Base-by-base conservation (phyloP, 2,797 vertebrate genomes). In the Mus spretus region DNA sequence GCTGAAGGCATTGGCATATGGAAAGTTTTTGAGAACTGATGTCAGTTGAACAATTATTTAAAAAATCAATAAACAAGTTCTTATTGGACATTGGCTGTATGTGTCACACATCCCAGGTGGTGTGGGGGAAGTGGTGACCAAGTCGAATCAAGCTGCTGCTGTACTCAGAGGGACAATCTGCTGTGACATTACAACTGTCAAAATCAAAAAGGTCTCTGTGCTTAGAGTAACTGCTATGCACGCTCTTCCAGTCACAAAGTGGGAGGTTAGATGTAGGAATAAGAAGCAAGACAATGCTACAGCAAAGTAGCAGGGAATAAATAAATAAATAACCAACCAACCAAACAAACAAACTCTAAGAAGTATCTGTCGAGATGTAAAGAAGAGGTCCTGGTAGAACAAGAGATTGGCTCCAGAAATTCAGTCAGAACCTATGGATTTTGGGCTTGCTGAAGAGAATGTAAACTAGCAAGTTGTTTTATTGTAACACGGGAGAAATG, bases 31-130 rank as follows among this genome's bases (percentile, higher is more conserved):
- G 13, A 59, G 34, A 94, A 75, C 92, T 93, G 53, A 61, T 88
- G 24, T 28, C 74, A 92, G 79, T 44, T 80, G 84, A 96, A 85
- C 87, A 90, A 77, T 92, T 90, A 94, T 90, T 94, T 92, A 50
- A 92, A 96, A 93, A 91, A 95, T 91, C 74, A 94, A 91, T 20
- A 72, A 93, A 40, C 20, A 79, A 82, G 50, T 44, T 90, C 93
- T 82, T 93, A 85, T 85, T 97, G 96, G 82, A 80, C 80, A 75
- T 63, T 85, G 34, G 84, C 40, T 96, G 14, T 50, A 57, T 79
- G 65, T 19, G 78, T 4, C 44, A 8, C 19, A 13, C 55, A 79
- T 61, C 55, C 72, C 85, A 93, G 81, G 81, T 93, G 92, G 61
- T 92, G 9, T 94, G 67, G 31, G 26, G 81, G 40, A 86, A 47